Base-by-base conservation (phyloP, 2,888 invertebrate species). In the Lomographa bimaculata region DNA sequence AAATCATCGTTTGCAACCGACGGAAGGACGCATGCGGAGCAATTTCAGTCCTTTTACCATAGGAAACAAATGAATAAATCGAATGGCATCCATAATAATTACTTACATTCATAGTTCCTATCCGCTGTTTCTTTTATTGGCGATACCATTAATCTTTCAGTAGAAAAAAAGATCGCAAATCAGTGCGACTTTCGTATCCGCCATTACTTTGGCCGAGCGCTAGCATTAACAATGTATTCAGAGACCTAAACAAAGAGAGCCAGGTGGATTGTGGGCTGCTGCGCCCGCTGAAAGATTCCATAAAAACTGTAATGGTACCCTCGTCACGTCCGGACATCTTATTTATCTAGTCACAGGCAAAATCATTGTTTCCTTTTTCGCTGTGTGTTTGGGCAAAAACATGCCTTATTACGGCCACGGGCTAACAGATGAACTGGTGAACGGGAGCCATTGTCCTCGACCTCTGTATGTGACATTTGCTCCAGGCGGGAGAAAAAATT, bases 301-400 rank as follows among this genome's bases (percentile, higher is more conserved):
- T 82, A 83, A 85, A 84, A 84, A 83, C 75, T 76, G 75, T 79
- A 80, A 80, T 78, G 73, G 70, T 70, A 85, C 85, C 86, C 87
- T 82, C 74, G 79, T 87, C 86, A 86, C 80, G 78, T 75, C 60
- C 71, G 71, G 80, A 82, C 83, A 77, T 84, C 80, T 84, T 85
- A 85, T 85, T 86, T 87, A 84, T 85, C 83, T 85, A 84, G 82
- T 80, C 82, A 79, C 76, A 71, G 72, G 72, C 75, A 78, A 84
- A 82, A 81, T 84, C 82, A 84, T 85, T 83, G 86, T 86, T 82
- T 83, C 77, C 77, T 77, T 81, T 79, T 74, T 65, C 71, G 72
- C 70, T 76, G 66, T 71, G 64, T 72, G 69, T 71, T 62, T 55
- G 65, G 54, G 70, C 77, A 80, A 82, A 82, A 80, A 80, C 77